phyloP scores from a whole-genome alignment of 2,113 vertebrate species.

The Hepsetus odoe region DNA sequence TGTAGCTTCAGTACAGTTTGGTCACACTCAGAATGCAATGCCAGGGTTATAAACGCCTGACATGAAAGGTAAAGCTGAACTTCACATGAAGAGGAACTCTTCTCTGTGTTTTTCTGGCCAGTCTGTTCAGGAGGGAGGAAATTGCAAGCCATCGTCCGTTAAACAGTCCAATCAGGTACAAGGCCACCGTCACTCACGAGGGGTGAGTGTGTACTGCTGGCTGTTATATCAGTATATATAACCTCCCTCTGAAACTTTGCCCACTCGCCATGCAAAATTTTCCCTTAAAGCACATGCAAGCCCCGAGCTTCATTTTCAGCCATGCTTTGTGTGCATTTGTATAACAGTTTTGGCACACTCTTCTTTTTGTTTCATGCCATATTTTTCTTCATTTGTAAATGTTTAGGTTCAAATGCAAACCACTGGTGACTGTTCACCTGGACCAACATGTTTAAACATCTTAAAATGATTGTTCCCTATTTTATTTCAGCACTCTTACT shows the following conservation, averaged over 20 bases:
- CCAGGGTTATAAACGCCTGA: background rate
- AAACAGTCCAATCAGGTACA: conserved; percentile 79
- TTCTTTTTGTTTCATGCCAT: background rate
- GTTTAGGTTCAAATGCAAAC: background rate
- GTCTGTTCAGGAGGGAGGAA: conserved; percentile 73
- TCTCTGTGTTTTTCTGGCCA: conserved; percentile 60
- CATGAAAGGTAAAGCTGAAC: background rate
- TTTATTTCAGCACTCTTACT: background rate
- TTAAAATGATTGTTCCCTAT: background rate
- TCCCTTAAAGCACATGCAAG: background rate
- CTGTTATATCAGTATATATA: conserved; percentile 55
- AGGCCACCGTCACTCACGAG: conserved; percentile 67
- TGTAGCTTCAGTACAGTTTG: background rate
- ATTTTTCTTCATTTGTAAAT: conserved; percentile 2
- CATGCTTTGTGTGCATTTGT: background rate
- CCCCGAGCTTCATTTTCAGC: background rate
- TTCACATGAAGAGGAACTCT: conserved; percentile 34
- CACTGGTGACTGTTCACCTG: background rate
- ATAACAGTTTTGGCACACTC: background rate
- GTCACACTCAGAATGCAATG: background rate
- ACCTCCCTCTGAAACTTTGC: conserved; percentile 57
- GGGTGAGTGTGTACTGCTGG: conserved; percentile 72
- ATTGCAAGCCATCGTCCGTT: conserved; percentile 72
- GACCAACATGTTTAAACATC: conserved; percentile 1
- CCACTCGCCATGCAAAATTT: conserved; percentile 7